Evolutionary conservation across 2,797 vertebrate genomes (phyloP), one percentile per base, ranked within the genome.

Genomic region (Crocidura indochinensis): DNA sequence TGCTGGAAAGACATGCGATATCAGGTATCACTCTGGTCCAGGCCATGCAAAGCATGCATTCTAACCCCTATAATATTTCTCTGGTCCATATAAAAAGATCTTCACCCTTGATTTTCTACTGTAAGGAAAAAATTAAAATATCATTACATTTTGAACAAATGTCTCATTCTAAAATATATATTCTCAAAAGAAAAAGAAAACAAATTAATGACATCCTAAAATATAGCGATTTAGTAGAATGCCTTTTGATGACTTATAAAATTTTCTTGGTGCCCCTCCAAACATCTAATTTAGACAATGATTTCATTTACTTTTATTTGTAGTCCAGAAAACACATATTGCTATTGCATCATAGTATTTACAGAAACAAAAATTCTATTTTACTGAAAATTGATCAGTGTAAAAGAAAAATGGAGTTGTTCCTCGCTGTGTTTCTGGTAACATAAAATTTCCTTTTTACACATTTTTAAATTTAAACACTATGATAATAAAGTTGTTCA

Each of bases 51-150:
- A 53, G 51, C 51, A 53, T 14, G 51, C 38, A 53, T 53, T 53
- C 51, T 53, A 53, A 53, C 51, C 51, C 3, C 51, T 51, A 15
- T 51, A 15, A 4, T 51, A 51, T 51, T 19, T n/a, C 27, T 67
- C 65, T 29, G 14, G 26, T n/a, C 26, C 14, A 27, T n/a, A 67
- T 49, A 20, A 65, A 87, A 90, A 87, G 4, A 82, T 31, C 2
- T 82, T 81, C 87, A 51, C 10, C 77, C 38, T 78, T 26, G 8
- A 2, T 87, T 84, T 75, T 68, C n/a, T 87, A 6, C 5, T 68
- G 4, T 71, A 53, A 62, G 10, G 51, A 85, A 24, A 86, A 93
- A 90, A 46, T 90, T 17, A 79, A 77, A 90, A 80, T n/a, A 38
- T 38, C 5, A 38, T 38, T 38, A 38, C n/a, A 81, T 78, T 84